Base-by-base conservation (phyloP, 2,888 invertebrate genomes). In the Himalopsyche japonica region DNA sequence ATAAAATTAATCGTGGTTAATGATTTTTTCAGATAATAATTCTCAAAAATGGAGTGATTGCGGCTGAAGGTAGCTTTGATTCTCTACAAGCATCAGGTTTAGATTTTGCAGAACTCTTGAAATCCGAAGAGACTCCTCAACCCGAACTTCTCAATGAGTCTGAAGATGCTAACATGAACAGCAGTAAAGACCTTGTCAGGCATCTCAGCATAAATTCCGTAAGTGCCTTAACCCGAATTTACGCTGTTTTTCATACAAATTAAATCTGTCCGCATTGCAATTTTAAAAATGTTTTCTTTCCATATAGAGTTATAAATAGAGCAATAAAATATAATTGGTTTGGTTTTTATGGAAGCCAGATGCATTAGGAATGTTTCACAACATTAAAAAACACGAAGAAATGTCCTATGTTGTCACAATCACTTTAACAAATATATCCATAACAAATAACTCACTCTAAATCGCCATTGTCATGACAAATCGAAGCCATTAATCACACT, bases 31-130 rank as follows among this genome's bases (percentile, higher is more conserved):
- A 94, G 91, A 94, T 94, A 88, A 90, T 94, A 87, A 94, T 93
- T 86, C 88, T 94, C 77, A 93, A 94, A 88, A 93, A 93, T 88
- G 94, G 94, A 1, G 86, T 91, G 1, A 91, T 93, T 87, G 93
- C 93, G 6, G 94, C 94, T 0, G 94, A 95, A 48, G 95, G 95
- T 81, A 94, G 95, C 83, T 97, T 95, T 89, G 94, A 94, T 24
- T 94, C 95, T 1, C 90, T 97, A 2, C 94, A 95, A 87, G 94
- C 93, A 5, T 94, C 94, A 6, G 97, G 96, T 0, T 90, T 96
- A 87, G 95, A 97, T 90, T 97, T 97, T 89, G 96, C 96, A 0
- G 92, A 95, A 88, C 90, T 97, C 86, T 89, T 97, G 84, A 93
- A 91, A 57, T 79, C 87, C 15, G 85, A 85, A 49, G 80, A 85